A percentile compares a stretch with the other conserved stretches of the same genome.
phyloP scores from a whole-genome alignment of 2,113 vertebrate genomes.

The Calidris pygmaea region DNA sequence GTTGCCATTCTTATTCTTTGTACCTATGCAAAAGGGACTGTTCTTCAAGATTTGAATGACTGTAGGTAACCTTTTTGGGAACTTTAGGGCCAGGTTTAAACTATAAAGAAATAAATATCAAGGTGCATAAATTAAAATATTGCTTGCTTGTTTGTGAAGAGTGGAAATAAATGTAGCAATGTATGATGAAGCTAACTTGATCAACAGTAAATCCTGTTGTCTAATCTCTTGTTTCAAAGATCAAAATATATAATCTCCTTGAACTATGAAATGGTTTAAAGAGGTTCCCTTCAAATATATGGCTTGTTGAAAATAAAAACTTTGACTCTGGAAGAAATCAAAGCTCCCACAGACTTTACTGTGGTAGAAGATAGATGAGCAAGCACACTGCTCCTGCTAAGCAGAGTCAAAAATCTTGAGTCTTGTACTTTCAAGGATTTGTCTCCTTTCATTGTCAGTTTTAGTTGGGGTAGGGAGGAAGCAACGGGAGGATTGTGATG shows the following conservation, averaged over 20 bases:
- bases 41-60: background rate
- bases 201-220: background rate
- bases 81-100: background rate
- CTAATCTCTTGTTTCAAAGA: background rate
- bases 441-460: background rate
- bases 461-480: background rate
- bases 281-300: background rate
- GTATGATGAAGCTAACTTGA: background rate
- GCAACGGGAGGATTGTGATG: too few relatives aligned
- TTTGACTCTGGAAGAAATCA: background rate
- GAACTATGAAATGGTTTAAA: background rate
- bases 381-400: background rate
- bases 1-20: background rate
- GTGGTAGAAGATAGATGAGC: background rate
- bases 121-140: background rate
- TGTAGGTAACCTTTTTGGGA: background rate
- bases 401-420: background rate
- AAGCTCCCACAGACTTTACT: background rate
- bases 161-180: background rate
- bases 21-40: background rate
- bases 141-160: background rate
- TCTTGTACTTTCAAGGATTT: background rate
- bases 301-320: background rate
- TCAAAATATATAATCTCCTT: background rate
- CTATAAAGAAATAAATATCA: background rate